Conservation (phyloP, 2,113 vertebrate species). For the Telmatochromis brichardi region DNA sequence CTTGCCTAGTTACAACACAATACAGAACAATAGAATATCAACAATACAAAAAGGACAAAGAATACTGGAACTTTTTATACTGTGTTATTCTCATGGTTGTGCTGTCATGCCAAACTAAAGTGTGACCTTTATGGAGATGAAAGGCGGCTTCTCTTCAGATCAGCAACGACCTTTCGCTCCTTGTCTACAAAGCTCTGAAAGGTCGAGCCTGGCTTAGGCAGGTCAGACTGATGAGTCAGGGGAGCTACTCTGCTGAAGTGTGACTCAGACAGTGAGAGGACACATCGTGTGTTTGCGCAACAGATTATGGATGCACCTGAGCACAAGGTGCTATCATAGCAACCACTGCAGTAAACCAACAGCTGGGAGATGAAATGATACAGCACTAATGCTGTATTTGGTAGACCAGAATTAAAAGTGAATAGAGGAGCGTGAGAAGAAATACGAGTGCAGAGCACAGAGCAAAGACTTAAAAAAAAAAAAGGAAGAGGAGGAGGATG, state of each 20-base stretch:
- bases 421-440: not conserved
- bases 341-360: not conserved
- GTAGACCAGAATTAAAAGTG: not conserved
- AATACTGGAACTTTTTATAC: not conserved
- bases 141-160: not conserved
- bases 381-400: not conserved
- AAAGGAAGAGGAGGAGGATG: not conserved
- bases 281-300: not conserved
- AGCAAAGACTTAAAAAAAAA: not conserved
- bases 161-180: not conserved
- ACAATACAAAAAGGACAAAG: not conserved
- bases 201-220: not conserved
- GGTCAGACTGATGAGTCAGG: slow-evolving; percentile 7
- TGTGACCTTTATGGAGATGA: not conserved
- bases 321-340: not conserved
- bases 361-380: not conserved
- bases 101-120: not conserved
- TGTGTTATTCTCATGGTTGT: not conserved
- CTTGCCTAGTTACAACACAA: not conserved
- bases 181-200: not conserved
- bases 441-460: not conserved
- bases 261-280: not conserved
- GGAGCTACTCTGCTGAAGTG: not conserved
- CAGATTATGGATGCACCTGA: not conserved
- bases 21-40: not conserved